These are phyloP conservation scores for Euzophera pinguis DNA, from an alignment of 2,888 invertebrate species.

Conservation along the genomic window DNA sequence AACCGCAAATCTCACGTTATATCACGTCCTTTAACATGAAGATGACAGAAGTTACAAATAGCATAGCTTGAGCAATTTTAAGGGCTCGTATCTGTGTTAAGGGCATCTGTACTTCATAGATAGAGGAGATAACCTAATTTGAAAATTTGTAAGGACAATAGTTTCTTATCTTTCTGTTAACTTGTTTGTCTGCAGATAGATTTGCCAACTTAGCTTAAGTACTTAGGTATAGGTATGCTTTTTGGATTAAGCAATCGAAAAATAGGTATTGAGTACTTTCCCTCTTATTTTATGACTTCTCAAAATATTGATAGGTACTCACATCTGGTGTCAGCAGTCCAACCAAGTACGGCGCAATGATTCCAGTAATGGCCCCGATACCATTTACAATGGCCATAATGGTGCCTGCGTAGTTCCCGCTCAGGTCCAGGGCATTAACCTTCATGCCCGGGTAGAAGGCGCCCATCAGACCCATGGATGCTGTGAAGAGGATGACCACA, in stretches of 20 bases:
- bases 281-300: no score
- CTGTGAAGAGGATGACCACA: conserved; percentile 82
- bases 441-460: conserved; percentile 86
- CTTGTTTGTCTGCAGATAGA: no score
- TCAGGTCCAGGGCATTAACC: conserved; percentile 83
- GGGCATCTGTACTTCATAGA: background rate
- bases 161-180: conserved; percentile 3
- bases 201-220: no score
- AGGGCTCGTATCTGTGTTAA: conserved; percentile 3
- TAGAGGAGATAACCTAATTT: background rate
- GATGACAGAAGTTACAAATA: background rate
- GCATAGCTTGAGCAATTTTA: background rate
- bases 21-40: background rate
- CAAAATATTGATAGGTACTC: conserved; percentile 47
- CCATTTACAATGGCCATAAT: conserved; percentile 86
- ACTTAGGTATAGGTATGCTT: no score
- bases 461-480: conserved; percentile 85
- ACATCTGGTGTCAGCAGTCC: conserved; percentile 83
- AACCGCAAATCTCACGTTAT: conserved; percentile 7
- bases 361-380: conserved; percentile 85
- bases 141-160: background rate
- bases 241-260: no score
- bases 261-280: no score
- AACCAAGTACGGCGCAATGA: conserved; percentile 84
- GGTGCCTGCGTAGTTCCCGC: conserved; percentile 83